Evolutionary conservation across 1,140 invertebrate species (phyloP), one percentile per base, ranked within the genome.

Genomic region (Panagrolaimus sp.): DNA sequence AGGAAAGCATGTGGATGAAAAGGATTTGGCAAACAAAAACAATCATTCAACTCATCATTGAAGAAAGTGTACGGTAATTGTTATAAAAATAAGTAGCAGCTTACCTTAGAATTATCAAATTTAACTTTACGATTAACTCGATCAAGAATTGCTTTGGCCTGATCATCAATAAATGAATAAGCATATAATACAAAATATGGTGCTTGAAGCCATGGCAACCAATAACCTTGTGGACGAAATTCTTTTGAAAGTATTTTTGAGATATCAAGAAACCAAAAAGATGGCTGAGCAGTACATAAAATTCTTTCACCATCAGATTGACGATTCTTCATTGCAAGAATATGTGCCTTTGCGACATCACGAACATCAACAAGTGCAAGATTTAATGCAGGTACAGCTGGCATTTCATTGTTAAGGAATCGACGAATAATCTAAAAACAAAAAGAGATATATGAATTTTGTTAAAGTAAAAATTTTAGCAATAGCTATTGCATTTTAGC

Each of bases 331-430:
- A 88, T 85, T 13, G 87, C 87, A 74, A 84, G 83, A 63, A 87
- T 78, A 73, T 88, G 87, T 11, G 87, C 87, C 42, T 72, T 48
- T 7, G 87, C 87, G 9, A 88, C 87, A 78, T 88, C 87, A 44
- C 87, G 79, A 5, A 88, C 87, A 76, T 88, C 87, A 66, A 86
- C 84, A 20, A 87, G 69, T 2, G 83, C 74, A 31, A 88, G 80
- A 73, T 84, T 83, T 7, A 87, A 72, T 71, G 84, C 83, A 0
- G 87, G 86, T 11, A 86, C 66, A 65, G 85, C 80, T 14, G 86
- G 86, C 73, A 85, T 84, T 65, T 83, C 77, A 42, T 82, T 72
- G 61, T 85, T 83, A 73, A 87, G 70, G 63, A 87, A 75, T 9
- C 84, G 73, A 62, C 85, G 84, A 25, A 86, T 70, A 11, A 86